These are phyloP conservation scores for Crypturellus undulatus DNA, from an alignment of 2,113 vertebrate species.

Conservation along the genomic window DNA sequence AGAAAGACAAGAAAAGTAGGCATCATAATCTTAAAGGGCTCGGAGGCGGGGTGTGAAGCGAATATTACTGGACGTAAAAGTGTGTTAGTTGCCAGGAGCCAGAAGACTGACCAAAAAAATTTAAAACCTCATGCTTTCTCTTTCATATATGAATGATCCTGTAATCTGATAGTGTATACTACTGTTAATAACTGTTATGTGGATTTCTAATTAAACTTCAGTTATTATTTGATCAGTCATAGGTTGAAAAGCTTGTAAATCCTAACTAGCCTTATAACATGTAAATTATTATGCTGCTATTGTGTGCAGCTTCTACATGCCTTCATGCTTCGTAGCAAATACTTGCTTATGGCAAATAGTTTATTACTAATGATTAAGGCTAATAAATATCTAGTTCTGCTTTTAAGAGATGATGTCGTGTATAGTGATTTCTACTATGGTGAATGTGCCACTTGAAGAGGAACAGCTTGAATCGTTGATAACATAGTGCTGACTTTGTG, in stretches of 20 bases:
- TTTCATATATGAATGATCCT: not conserved
- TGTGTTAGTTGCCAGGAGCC: not conserved
- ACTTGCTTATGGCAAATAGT: not conserved
- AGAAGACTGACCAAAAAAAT: not conserved
- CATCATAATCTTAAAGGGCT: not conserved
- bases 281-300: not conserved
- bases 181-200: accelerated
- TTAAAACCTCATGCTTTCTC: not conserved
- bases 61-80: not conserved
- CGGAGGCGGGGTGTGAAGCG: not conserved
- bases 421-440: not conserved
- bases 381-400: not conserved
- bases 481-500: not conserved
- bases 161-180: not conserved
- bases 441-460: not conserved
- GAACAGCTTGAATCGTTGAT: not conserved
- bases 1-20: constrained; percentile 96
- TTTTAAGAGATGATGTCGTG: not conserved
- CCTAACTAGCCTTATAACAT: not conserved
- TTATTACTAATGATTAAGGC: not conserved
- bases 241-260: not conserved
- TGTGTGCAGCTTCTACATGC: not conserved
- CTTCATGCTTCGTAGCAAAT: not conserved
- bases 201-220: not conserved
- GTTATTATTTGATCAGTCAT: not conserved